phyloP scores from a whole-genome alignment of 2,888 invertebrate species.

The Drosophila pseudotalamancana region DNA sequence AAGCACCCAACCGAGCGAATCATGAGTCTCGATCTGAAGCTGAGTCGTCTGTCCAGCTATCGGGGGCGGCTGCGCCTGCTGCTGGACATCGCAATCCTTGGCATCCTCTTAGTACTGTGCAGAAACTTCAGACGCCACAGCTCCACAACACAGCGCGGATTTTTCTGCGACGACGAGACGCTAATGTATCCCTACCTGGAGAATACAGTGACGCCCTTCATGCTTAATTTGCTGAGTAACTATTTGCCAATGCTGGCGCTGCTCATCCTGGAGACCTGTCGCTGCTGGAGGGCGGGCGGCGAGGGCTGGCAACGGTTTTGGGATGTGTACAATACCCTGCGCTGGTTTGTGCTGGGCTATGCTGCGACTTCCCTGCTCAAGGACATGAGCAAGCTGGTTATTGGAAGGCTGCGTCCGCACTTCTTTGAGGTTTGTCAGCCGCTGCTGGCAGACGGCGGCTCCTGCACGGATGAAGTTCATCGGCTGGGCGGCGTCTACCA shows the following conservation, averaged over 20 bases:
- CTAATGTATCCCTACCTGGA: slow-evolving; percentile 70
- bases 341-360: slow-evolving; percentile 63
- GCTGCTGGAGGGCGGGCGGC: slow-evolving; percentile 5
- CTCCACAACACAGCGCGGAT: slow-evolving; percentile 65
- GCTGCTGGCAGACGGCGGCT: slow-evolving; percentile 42
- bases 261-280: slow-evolving; percentile 39
- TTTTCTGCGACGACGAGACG: slow-evolving; percentile 71
- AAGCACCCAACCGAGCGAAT: slow-evolving; percentile 31
- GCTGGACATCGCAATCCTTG: slow-evolving; percentile 40
- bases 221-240: slow-evolving; percentile 43
- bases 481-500: slow-evolving; percentile 42
- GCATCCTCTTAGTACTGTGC: slow-evolving; percentile 23
- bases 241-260: slow-evolving; percentile 52
- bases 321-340: slow-evolving; percentile 42
- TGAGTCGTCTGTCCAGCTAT: background rate
- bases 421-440: slow-evolving; percentile 72
- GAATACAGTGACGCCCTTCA: slow-evolving; percentile 45
- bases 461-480: slow-evolving; percentile 46
- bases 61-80: slow-evolving; percentile 23
- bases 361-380: slow-evolving; percentile 48
- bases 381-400: slow-evolving; percentile 51
- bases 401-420: slow-evolving; percentile 74
- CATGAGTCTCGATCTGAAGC: slow-evolving; percentile 44
- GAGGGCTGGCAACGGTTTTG: slow-evolving; percentile 17
- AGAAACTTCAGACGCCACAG: slow-evolving; percentile 36